Conservation (phyloP, 2,113 vertebrate genomes). For the Piaya cayana region DNA sequence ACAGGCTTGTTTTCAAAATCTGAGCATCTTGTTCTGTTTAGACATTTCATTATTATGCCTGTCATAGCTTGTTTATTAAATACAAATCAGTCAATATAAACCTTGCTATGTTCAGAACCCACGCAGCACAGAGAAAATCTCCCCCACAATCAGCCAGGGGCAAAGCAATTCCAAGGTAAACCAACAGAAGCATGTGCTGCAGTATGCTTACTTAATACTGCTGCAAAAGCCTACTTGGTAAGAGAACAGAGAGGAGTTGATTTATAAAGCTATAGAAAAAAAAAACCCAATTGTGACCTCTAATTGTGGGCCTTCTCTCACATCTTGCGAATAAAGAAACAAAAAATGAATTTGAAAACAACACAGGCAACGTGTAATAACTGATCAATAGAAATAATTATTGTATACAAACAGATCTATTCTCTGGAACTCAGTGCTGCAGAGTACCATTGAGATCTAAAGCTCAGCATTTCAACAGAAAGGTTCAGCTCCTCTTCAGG, state of each 20-base stretch:
- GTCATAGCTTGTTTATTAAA: conserved; percentile 59
- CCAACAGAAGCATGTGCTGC: background rate
- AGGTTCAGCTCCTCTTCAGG: background rate
- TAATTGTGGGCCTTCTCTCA: background rate
- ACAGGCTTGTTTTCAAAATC: conserved; percentile 37
- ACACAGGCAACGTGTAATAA: background rate
- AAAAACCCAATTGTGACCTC: background rate
- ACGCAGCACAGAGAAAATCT: conserved; percentile 19
- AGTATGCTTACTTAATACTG: background rate
- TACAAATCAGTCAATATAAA: conserved; percentile 51
- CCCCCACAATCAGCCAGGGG: conserved; percentile 7
- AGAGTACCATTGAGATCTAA: background rate
- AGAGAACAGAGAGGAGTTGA: background rate
- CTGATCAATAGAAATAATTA: background rate
- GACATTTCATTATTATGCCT: conserved; percentile 50
- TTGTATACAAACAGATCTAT: background rate
- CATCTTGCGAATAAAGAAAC: background rate
- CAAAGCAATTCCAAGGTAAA: conserved; percentile 48
- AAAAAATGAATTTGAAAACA: background rate
- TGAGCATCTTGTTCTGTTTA: conserved; percentile 48
- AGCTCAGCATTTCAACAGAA: background rate
- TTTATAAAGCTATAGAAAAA: background rate
- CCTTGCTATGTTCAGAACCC: conserved; percentile 41
- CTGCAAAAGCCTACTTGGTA: background rate
- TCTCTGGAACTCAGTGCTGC: background rate